Conservation (phyloP, 2,113 vertebrate species). For the Nanger granti region DNA sequence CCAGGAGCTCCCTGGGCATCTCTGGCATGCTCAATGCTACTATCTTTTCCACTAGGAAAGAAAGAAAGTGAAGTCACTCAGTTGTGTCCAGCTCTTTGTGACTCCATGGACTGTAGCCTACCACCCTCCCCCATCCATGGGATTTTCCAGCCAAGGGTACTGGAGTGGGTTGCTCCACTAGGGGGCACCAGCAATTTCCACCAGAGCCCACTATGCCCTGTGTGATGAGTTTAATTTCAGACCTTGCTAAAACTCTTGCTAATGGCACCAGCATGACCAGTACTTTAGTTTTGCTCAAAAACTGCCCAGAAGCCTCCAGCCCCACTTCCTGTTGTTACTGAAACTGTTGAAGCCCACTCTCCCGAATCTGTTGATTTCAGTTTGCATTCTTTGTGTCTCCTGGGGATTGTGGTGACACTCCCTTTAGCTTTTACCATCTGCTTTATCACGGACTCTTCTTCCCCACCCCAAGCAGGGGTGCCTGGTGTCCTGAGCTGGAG, state of each 20-base stretch:
- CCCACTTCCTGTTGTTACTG: background rate
- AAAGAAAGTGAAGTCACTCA: background rate
- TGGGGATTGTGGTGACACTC: background rate
- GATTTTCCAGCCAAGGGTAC: background rate
- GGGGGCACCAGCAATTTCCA: background rate
- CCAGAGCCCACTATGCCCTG: background rate
- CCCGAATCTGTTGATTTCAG: background rate
- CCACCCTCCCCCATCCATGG: background rate
- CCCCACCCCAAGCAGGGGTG: background rate
- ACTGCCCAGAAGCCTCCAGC: background rate
- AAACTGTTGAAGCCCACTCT: background rate
- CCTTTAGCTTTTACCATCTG: background rate
- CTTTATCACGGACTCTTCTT: background rate
- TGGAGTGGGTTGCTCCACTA: background rate
- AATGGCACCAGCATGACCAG: rapidly evolving
- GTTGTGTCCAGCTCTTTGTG: background rate
- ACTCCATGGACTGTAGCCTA: background rate
- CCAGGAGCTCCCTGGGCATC: background rate
- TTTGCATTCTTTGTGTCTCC: background rate
- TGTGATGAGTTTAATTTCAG: background rate
- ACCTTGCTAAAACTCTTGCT: background rate
- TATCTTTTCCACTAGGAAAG: background rate
- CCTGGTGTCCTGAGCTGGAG: background rate
- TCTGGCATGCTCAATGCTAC: background rate
- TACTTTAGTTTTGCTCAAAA: background rate